Conservation (phyloP, 2,797 vertebrate genomes). For the Sebastes umbrosus region DNA sequence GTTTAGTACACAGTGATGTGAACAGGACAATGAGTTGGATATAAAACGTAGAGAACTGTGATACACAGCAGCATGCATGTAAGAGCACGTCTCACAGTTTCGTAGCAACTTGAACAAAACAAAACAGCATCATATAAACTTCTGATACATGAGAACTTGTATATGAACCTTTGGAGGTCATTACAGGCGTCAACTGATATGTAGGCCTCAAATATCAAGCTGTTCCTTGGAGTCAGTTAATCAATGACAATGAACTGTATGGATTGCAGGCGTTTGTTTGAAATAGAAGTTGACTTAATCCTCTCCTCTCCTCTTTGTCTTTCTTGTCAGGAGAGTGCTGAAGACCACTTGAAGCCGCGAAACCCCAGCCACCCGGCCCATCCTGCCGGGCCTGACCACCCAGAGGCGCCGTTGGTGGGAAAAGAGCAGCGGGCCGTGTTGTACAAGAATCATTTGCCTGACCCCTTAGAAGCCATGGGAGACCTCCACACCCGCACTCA, state of each 20-base stretch:
- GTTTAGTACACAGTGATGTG: too few relatives aligned
- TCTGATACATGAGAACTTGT: too few relatives aligned
- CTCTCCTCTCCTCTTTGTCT: background rate
- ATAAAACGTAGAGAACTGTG: too few relatives aligned
- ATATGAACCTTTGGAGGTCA: too few relatives aligned
- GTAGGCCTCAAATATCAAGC: too few relatives aligned
- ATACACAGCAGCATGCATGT: too few relatives aligned
- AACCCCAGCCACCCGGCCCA: slow-evolving; percentile 37
- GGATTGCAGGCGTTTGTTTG: background rate
- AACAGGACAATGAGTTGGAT: too few relatives aligned
- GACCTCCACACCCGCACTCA: slow-evolving; percentile 85
- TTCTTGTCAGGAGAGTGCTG: slow-evolving; percentile 48
- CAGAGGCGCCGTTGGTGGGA: background rate
- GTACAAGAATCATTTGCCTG: background rate
- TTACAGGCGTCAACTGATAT: too few relatives aligned
- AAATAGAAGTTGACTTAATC: background rate
- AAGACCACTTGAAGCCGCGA: slow-evolving; percentile 43
- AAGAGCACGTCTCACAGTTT: too few relatives aligned
- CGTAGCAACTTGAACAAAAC: too few relatives aligned
- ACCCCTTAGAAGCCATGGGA: slow-evolving; percentile 64
- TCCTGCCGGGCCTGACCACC: slow-evolving; percentile 12
- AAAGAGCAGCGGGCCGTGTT: slow-evolving; percentile 12
- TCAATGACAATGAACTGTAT: background rate
- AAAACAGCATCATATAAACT: too few relatives aligned
- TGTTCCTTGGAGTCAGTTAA: background rate